Conservation (phyloP, 2,797 vertebrate species). For the Gymnothorax reevesii region DNA sequence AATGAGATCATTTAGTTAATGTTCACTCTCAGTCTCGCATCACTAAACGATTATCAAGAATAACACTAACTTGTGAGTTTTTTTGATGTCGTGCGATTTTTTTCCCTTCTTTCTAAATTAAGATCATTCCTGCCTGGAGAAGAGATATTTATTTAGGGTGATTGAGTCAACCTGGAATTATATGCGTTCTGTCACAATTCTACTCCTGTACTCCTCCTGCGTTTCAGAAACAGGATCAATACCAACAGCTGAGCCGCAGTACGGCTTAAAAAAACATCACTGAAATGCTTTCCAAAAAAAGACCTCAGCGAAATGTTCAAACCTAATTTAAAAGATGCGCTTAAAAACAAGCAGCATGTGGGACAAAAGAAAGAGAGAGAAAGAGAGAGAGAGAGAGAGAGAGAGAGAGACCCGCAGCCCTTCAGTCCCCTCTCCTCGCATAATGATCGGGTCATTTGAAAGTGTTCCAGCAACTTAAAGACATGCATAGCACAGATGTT, state of each 20-base stretch:
- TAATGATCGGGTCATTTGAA: slow-evolving; percentile 76
- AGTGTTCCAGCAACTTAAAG: slow-evolving; percentile 73
- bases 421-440: slow-evolving; percentile 62
- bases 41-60: slow-evolving; percentile 54
- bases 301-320: slow-evolving; percentile 43
- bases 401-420: slow-evolving; percentile 54
- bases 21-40: slow-evolving; percentile 48
- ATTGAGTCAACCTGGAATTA: not conserved
- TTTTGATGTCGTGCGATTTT: slow-evolving; percentile 45
- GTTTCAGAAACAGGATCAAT: slow-evolving; percentile 50
- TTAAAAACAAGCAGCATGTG: slow-evolving; percentile 65
- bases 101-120: slow-evolving; percentile 56
- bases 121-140: slow-evolving; percentile 10
- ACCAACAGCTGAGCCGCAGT: slow-evolving; percentile 41
- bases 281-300: slow-evolving; percentile 53
- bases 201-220: slow-evolving; percentile 37
- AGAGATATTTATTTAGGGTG: not conserved
- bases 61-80: slow-evolving; percentile 18
- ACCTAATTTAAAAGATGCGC: slow-evolving; percentile 44
- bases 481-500: slow-evolving; percentile 72
- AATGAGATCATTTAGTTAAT: slow-evolving; percentile 61
- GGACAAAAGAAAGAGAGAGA: slow-evolving; percentile 64
- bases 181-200: not conserved
- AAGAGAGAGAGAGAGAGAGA: no score
- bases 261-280: slow-evolving; percentile 50